Base-by-base conservation (phyloP, 1,140 invertebrate genomes). In the Dysdera silvatica region DNA sequence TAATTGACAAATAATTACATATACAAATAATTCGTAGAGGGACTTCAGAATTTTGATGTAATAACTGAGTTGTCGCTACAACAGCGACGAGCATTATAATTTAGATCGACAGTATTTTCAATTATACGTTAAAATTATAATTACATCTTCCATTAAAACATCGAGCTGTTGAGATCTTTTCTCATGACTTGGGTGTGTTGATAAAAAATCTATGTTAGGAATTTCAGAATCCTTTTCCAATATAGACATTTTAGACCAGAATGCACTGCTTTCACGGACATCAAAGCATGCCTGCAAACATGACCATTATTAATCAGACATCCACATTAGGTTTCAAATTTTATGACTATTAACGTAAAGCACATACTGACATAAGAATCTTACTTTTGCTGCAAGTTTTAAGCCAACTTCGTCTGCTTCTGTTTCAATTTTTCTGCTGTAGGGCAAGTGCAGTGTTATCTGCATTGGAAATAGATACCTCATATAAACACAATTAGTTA, bases 381-480 rank as follows among this genome's bases (percentile, higher is more conserved):
- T 62, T 65, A 83, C 83, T 76, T 80, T 85, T n/a, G 84, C 82
- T 53, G 82, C 78, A 35, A 86, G 69, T 54, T 74, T 68, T 7
- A 86, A 61, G 28, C 84, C 84, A 29, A 86, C 76, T 66, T 78
- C 72, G 73, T 86, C 85, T 53, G 85, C 85, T 75, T 86, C 85
- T 23, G 54, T 76, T 74, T 86, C 85, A 48, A 83, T 61, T 31
- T 73, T 70, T 69, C 84, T 74, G 48, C 76, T 81, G 69, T 83
- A 83, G 3, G 84, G 83, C 28, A 83, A 71, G 7, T 80, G 68
- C 4, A 82, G n/a, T 14, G 59, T 55, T 49, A 65, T n/a, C 41
- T 57, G 29, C n/a, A n/a, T n/a, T n/a, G n/a, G n/a, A n/a, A n/a
- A n/a, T n/a, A n/a, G n/a, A 40, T 14, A 48, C 29, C 18, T 26